Evolutionary conservation across 2,888 invertebrate species (phyloP).

Genomic region (Trileptium ribeirensis): DNA sequence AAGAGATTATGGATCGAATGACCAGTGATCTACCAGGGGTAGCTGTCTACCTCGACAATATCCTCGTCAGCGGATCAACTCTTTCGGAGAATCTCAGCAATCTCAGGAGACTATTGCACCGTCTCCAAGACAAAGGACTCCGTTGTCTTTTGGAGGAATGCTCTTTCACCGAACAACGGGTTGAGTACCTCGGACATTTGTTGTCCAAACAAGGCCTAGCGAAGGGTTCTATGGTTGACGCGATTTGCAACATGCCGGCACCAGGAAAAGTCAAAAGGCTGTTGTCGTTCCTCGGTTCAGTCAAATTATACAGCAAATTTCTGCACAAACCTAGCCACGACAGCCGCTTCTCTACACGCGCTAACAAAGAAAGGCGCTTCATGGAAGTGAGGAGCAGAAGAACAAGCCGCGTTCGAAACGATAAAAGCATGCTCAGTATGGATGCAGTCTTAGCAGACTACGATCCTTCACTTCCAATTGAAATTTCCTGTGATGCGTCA

Average conservation of each 20-base stretch:
- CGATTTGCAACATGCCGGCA: conserved; percentile 26
- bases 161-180: not conserved
- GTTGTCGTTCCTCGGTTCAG: not conserved
- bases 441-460: not conserved
- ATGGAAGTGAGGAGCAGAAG: not conserved
- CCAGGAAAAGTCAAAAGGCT: not conserved
- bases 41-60: conserved; percentile 26
- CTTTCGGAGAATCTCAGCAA: not conserved
- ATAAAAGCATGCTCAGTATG: not conserved
- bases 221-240: conserved; percentile 23
- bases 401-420: not conserved
- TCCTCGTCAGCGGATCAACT: not conserved
- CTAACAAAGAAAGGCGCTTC: not conserved
- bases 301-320: not conserved
- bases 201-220: conserved; percentile 17
- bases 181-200: conserved; percentile 13
- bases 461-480: not conserved
- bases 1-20: conserved; percentile 26
- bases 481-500: conserved; percentile 16
- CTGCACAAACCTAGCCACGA: not conserved
- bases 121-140: conserved; percentile 11
- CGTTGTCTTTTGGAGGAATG: conserved; percentile 25
- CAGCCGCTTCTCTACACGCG: not conserved
- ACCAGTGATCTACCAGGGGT: conserved; percentile 23
- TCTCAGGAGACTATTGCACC: not conserved